A percentile compares a stretch with the other conserved stretches of the same genome.
Evolutionary conservation across 2,797 vertebrate genomes (phyloP).

Genomic region (Enteromius radiatus): DNA sequence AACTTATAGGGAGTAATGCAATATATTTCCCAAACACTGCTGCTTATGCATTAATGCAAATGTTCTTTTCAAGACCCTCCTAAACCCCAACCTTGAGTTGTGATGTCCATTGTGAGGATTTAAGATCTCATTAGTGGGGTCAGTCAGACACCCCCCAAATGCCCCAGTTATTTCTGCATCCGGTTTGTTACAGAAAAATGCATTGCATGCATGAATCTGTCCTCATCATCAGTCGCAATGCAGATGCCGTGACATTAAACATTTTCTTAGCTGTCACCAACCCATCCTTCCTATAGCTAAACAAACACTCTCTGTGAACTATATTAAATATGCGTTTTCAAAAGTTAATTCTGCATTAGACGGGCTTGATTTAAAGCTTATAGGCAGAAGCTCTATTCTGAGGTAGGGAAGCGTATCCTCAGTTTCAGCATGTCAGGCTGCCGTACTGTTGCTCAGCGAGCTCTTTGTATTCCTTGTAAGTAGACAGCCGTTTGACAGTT

Average conservation of each 20-base stretch:
- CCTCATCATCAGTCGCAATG: background rate
- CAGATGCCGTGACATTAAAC: constrained; percentile 11
- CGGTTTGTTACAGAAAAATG: background rate
- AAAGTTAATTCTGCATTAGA: constrained; percentile 55
- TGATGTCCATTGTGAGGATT: background rate
- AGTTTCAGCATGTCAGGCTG: constrained; percentile 64
- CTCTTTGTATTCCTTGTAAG: constrained; percentile 77
- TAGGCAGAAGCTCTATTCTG: constrained; percentile 49
- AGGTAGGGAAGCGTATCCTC: constrained; percentile 64
- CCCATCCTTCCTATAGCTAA: constrained; percentile 29
- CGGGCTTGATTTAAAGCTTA: constrained; percentile 56
- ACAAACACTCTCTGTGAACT: constrained; percentile 46
- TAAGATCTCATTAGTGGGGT: background rate
- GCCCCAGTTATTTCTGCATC: background rate
- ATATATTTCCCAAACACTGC: background rate
- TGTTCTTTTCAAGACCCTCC: background rate
- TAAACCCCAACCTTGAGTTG: background rate
- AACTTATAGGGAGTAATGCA: too few relatives aligned
- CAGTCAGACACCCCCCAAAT: background rate
- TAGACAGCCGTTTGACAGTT: constrained; percentile 81
- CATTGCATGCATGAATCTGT: background rate
- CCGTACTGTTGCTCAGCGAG: constrained; percentile 69
- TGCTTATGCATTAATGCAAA: background rate
- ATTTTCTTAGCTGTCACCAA: constrained; percentile 25
- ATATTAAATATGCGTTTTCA: constrained; percentile 53